These are phyloP conservation scores for Chloroceryle inda DNA, from an alignment of 2,797 vertebrate genomes.

Conservation along the genomic window DNA sequence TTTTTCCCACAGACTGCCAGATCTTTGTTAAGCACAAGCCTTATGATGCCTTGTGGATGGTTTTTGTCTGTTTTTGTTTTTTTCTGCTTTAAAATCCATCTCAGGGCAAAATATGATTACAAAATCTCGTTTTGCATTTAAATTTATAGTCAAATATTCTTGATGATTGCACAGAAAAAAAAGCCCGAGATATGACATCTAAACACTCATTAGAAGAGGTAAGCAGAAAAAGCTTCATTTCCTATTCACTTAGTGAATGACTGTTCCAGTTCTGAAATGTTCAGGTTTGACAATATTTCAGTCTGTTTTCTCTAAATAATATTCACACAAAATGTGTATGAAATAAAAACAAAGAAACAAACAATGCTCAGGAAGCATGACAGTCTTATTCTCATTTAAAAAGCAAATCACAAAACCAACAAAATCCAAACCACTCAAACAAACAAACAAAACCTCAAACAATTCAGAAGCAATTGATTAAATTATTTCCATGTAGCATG, in stretches of 20 bases:
- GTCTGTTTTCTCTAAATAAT: neutral
- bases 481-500: neutral
- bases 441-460: neutral
- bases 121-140: neutral
- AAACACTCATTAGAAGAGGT: neutral
- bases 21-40: neutral
- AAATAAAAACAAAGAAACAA: neutral
- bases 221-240: neutral
- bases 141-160: neutral
- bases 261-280: neutral
- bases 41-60: neutral
- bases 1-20: neutral
- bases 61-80: neutral
- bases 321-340: neutral
- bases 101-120: neutral
- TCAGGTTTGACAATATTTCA: neutral
- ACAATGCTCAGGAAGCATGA: neutral
- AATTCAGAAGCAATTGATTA: neutral
- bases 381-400: neutral
- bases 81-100: neutral
- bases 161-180: neutral
- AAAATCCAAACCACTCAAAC: neutral
- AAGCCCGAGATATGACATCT: neutral
- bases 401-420: accelerated
- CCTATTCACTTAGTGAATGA: neutral